Base-by-base conservation (phyloP, 92 coral and sea anemone species). In the Paragorgia papillata region DNA sequence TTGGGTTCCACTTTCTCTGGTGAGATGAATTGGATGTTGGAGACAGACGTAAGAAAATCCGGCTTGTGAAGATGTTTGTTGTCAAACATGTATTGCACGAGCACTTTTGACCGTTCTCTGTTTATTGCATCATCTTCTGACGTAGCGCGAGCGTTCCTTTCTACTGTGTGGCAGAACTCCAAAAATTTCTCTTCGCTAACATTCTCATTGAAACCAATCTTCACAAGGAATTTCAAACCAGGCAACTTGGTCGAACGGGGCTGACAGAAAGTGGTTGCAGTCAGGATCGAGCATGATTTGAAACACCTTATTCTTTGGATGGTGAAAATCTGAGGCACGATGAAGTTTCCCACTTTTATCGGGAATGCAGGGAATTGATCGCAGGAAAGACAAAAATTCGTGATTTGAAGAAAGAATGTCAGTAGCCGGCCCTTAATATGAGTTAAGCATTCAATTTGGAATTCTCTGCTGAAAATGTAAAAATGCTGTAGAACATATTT, bases 241-340 rank as follows among this genome's bases (percentile, higher is more conserved):
- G 0, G 12, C 9, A 40, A 57, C 29, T 75, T 59, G 0, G 54
- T 10, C 2, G 20, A 7, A 3, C 69, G 80, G 25, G 59, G 59
- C 27, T 2, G 66, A 39, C 33, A 20, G 21, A 17, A 1, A 25
- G 26, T 54, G 10, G 20, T 8, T 17, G 13, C 27, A 40, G 59
- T 39, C 80, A 75, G 58, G 21, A 60, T 46, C n/a, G n/a, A n/a
- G n/a, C n/a, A n/a, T n/a, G n/a, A n/a, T 62, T 75, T 58, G 33
- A 75, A 75, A 7, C 58, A 37, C 18, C 59, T 61, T 37, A 39
- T 34, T 26, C 28, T 37, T 75, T 69, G 80, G 21, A 58, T 46
- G 41, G 10, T 40, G 31, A 33, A 55, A 22, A 33, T 49, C 7
- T 32, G 43, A 22, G 80, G 55, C 7, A 58, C 22, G 58, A 28